Evolutionary conservation across 2,113 vertebrate genomes (phyloP).

Genomic region (Siphamia tubifer): DNA sequence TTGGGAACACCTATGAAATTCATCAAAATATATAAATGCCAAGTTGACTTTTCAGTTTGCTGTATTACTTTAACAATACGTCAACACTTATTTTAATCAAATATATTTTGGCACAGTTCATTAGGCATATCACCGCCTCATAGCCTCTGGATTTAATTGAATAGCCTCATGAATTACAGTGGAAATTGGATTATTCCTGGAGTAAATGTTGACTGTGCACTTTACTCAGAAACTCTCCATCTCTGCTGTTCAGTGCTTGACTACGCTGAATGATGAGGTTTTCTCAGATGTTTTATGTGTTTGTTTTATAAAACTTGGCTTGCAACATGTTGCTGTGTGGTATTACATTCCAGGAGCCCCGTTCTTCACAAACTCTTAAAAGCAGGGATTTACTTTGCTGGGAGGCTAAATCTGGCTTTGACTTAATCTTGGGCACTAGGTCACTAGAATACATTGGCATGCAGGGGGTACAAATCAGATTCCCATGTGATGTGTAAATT

Average conservation of each 20-base stretch:
- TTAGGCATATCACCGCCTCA: neutral
- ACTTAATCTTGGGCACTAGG: conserved; percentile 52
- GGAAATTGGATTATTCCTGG: neutral
- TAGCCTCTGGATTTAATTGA: neutral
- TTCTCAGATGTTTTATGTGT: neutral
- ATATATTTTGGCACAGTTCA: neutral
- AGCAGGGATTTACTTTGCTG: conserved; percentile 48
- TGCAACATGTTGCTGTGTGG: neutral
- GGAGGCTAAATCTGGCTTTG: conserved; percentile 52
- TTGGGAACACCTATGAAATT: no score
- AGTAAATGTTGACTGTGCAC: neutral
- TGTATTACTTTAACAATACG: neutral
- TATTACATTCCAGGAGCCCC: neutral
- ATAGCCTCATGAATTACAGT: neutral
- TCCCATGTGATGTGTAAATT: neutral
- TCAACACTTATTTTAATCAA: neutral
- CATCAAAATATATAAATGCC: neutral
- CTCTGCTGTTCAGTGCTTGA: no score
- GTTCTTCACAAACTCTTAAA: conserved; percentile 24
- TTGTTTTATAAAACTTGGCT: conserved; percentile 5
- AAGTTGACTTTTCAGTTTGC: neutral
- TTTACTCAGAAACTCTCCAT: neutral
- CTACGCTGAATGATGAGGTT: neutral
- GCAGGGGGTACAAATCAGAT: neutral
- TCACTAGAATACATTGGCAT: conserved; percentile 40